Conservation (phyloP, 1,140 invertebrate species). For the Drosophila grimshawi region DNA sequence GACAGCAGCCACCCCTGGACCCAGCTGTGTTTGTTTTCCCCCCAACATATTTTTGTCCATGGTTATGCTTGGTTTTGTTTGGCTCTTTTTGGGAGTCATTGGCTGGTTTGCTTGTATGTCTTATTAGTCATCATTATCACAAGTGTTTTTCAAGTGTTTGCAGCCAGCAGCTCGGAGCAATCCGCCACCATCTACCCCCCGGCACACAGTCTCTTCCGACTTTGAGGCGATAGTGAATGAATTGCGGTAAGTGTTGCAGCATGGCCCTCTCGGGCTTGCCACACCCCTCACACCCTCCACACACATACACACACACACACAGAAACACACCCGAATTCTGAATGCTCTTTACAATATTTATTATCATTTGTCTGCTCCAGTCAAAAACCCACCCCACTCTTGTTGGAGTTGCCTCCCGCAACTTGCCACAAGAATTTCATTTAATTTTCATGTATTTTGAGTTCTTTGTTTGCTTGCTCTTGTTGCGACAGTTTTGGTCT, state of each 20-base stretch:
- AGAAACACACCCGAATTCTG: neutral
- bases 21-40: constrained; percentile 48
- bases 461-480: constrained; percentile 34
- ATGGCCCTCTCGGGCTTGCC: constrained; percentile 21
- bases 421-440: constrained; percentile 40
- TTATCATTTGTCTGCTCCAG: constrained; percentile 67
- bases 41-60: constrained; percentile 6
- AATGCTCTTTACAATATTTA: constrained; percentile 57
- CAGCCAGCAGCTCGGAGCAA: constrained; percentile 21
- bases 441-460: constrained; percentile 38
- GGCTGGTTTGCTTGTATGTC: constrained; percentile 59
- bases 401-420: constrained; percentile 15
- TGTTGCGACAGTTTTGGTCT: constrained; percentile 13
- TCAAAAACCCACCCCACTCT: neutral
- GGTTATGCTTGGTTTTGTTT: constrained; percentile 30
- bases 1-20: neutral
- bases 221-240: constrained; percentile 39
- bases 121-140: constrained; percentile 83
- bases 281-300: neutral
- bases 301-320: neutral
- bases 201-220: neutral
- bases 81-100: constrained; percentile 26
- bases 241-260: constrained; percentile 48
- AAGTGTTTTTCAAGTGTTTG: constrained; percentile 71
- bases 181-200: neutral